Conservation (phyloP, 2,797 vertebrate genomes). For the Melanogrammus aeglefinus region DNA sequence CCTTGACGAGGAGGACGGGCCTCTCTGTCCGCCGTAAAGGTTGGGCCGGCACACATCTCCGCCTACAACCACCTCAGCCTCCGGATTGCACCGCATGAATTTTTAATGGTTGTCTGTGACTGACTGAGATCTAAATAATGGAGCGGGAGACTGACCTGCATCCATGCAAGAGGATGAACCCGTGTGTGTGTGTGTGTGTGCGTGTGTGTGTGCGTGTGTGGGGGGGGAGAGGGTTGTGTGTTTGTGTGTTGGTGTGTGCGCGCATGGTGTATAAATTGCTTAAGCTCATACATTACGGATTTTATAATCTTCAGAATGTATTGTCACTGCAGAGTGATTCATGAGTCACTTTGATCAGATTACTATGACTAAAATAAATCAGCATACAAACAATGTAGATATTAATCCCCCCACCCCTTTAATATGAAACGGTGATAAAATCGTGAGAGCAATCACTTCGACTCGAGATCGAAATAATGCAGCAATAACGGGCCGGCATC, state of each 20-base stretch:
- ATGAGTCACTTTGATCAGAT: slow-evolving; percentile 5
- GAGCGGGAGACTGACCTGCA: slow-evolving; percentile 56
- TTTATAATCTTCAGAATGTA: background rate
- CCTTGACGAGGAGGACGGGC: background rate
- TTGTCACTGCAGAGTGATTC: background rate
- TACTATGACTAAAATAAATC: background rate
- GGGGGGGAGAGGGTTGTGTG: background rate
- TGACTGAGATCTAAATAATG: slow-evolving; percentile 73
- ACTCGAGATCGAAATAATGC: background rate
- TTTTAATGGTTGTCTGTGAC: slow-evolving; percentile 75
- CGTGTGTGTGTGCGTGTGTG: background rate
- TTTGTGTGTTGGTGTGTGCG: background rate
- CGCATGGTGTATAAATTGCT: background rate
- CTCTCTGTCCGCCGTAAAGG: slow-evolving; percentile 31
- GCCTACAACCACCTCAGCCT: slow-evolving; percentile 61
- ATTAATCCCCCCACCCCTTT: background rate
- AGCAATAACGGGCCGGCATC: background rate
- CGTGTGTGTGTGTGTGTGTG: slow-evolving; percentile 2
- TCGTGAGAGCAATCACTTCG: background rate
- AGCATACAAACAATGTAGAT: background rate
- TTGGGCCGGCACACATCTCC: slow-evolving; percentile 55
- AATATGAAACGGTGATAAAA: background rate
- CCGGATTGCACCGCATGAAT: slow-evolving; percentile 72
- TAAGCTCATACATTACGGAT: background rate
- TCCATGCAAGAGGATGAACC: slow-evolving; percentile 66